Base-by-base conservation (phyloP, 2,113 vertebrate species). In the Perognathus longimembris region DNA sequence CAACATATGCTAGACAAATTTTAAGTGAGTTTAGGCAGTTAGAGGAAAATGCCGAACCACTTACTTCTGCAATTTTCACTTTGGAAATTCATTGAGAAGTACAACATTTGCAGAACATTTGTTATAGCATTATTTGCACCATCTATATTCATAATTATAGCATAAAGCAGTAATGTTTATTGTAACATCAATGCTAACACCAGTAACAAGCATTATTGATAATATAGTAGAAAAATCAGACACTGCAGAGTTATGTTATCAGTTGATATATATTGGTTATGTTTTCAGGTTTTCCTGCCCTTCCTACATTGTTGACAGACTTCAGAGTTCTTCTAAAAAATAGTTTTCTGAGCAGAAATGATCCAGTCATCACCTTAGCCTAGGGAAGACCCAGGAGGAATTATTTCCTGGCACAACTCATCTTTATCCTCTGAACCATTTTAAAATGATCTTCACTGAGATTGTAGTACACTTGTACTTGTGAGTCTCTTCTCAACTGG, bases 361-460 rank as follows among this genome's bases (percentile, higher is more conserved):
- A 50, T 73, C 63, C 90, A 57, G 28, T 30, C 30, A 66, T 40
- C n/a, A 81, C n/a, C 12, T 85, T 32, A 82, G 42, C 34, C 80
- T 76, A 80, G 40, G 50, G 74, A 20, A 74, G 28, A 87, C 63
- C 28, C 26, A 54, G 45, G 38, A 89, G 38, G 42, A 89, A 4
- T 90, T 85, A 36, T 89, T 36, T 78, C 80, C 69, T 40, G 38
- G 10, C 22, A 61, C 30, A 85, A 59, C 59, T 79, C 64, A 22
- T 85, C 69, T 45, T 92, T 92, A 95, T 32, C 78, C 74, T 95
- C 34, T 94, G 70, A 88, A 78, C 63, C 22, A 80, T 30, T 67
- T 57, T 63, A 28, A 34, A 94, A 82, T n/a, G 36, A 26, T 76
- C 70, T 32, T 26, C 22, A 42, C 70, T 63, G 50, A 40, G 42